phyloP scores from a whole-genome alignment of 2,797 vertebrate genomes.

The Hippoglossus hippoglossus region DNA sequence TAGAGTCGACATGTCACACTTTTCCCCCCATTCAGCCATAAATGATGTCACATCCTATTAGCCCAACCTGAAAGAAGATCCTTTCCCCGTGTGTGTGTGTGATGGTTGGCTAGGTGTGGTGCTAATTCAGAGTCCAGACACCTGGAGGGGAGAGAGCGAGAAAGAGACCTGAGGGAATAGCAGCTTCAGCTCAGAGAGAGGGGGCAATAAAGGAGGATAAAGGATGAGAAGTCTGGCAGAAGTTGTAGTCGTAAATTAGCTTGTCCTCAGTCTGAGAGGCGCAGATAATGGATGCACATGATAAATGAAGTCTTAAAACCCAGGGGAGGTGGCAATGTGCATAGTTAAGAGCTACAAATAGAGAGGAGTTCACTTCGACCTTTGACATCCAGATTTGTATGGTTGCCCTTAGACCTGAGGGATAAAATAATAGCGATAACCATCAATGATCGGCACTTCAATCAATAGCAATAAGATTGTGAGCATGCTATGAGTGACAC shows the following conservation, averaged over 20 bases:
- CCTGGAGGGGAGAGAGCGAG: conserved; percentile 57
- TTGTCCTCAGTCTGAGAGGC: conserved; percentile 46
- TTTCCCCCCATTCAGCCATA: conserved; percentile 65
- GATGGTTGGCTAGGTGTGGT: conserved; percentile 57
- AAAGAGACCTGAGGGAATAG: conserved; percentile 59
- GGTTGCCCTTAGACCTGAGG: conserved; percentile 21
- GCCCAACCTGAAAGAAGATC: conserved; percentile 54
- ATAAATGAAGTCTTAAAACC: conserved; percentile 73
- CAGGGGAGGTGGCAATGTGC: conserved; percentile 64
- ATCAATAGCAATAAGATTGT: too few relatives aligned
- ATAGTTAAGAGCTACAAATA: conserved; percentile 74
- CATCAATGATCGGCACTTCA: neutral
- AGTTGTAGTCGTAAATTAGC: conserved; percentile 74
- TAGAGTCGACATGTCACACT: conserved; percentile 58
- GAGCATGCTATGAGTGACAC: neutral
- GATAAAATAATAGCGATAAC: neutral
- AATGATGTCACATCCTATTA: conserved; percentile 79
- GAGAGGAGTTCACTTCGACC: conserved; percentile 72
- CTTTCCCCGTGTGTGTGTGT: conserved; percentile 52
- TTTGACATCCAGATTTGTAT: conserved; percentile 69
- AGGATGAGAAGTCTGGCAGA: conserved; percentile 70
- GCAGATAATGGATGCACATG: conserved; percentile 41
- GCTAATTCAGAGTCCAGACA: conserved; percentile 75
- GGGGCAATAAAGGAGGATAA: conserved; percentile 65
- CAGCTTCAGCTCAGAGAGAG: conserved; percentile 20